A percentile compares a stretch with the other conserved stretches of the same genome.
These are phyloP conservation scores for Astyanax mexicanus DNA, from an alignment of 2,797 vertebrate species.

Conservation along the genomic window DNA sequence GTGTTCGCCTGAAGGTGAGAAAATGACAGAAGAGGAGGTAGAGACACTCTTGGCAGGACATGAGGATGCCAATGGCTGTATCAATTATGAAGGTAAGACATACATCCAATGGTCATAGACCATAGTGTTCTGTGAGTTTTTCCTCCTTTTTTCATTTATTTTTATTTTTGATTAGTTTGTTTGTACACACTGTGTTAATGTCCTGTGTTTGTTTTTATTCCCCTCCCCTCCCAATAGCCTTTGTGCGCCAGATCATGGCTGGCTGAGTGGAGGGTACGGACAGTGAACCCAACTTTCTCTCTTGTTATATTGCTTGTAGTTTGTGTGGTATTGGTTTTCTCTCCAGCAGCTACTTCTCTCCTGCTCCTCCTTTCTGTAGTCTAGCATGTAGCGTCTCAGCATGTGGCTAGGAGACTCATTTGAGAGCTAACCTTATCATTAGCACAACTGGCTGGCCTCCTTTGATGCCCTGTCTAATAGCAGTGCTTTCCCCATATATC, in stretches of 20 bases:
- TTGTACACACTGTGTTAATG: slow-evolving; percentile 1
- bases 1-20: slow-evolving; percentile 79
- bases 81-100: slow-evolving; percentile 91
- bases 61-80: slow-evolving; percentile 91
- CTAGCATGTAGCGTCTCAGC: slow-evolving; percentile 63
- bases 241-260: slow-evolving; percentile 86
- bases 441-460: slow-evolving; percentile 15
- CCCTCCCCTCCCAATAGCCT: slow-evolving; percentile 80
- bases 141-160: too few relatives aligned
- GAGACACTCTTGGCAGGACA: slow-evolving; percentile 89
- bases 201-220: slow-evolving; percentile 56
- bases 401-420: slow-evolving; percentile 52
- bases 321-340: slow-evolving; percentile 9
- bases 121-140: neutral
- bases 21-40: slow-evolving; percentile 93
- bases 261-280: slow-evolving; percentile 76
- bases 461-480: neutral
- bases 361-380: slow-evolving; percentile 51
- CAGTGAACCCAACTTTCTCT: slow-evolving; percentile 37
- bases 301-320: slow-evolving; percentile 11
- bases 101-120: neutral
- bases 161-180: neutral
- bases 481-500: neutral
- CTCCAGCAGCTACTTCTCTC: slow-evolving; percentile 40
- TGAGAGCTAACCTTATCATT: slow-evolving; percentile 21